Evolutionary conservation across 2,888 invertebrate species (phyloP), one percentile per base, ranked within the genome.

Genomic region (Lochmaea capreae): DNA sequence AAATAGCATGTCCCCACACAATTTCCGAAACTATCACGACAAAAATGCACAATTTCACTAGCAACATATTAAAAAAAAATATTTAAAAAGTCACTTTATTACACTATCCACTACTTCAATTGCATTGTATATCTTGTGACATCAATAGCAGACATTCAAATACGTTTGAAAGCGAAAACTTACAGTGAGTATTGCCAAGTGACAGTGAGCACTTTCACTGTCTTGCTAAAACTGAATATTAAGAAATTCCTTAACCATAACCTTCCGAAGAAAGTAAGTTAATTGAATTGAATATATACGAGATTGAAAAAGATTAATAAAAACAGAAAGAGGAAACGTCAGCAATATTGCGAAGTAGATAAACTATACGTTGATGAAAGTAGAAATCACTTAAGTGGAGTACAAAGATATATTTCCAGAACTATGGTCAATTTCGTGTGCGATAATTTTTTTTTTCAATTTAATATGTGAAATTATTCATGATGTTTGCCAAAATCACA

Each of bases 201-300:
- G 79, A 79, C 72, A 78, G 78, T 77, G 74, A 75, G 74, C 78
- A 81, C 83, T 83, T 83, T 83, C 83, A 82, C 83, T 81, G 79
- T 80, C 81, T 78, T 75, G 76, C 72, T 79, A 79, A 77, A 79
- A 81, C 81, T 81, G 73, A 75, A 79, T 72, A 75, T 70, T 79
- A 72, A 73, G 75, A 75, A 73, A 77, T 78, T 82, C 81, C 81
- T 79, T 81, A 79, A 78, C 81, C 77, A 74, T 74, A 82, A 77
- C 79, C 78, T 79, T 79, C 76, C 68, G 67, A 82, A 81, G 81
- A 82, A 82, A 81, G 81, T 81, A 77, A 73, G 72, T 75, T 71
- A 72, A 71, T 70, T 54, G 49, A 62, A n/a, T 26, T 33, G 22
- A n/a, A 59, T 58, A 58, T 16, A 49, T 42, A 18, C 69, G 10